These are phyloP conservation scores for Drosophila imparisetae DNA, from an alignment of 2,888 invertebrate species.

Conservation along the genomic window DNA sequence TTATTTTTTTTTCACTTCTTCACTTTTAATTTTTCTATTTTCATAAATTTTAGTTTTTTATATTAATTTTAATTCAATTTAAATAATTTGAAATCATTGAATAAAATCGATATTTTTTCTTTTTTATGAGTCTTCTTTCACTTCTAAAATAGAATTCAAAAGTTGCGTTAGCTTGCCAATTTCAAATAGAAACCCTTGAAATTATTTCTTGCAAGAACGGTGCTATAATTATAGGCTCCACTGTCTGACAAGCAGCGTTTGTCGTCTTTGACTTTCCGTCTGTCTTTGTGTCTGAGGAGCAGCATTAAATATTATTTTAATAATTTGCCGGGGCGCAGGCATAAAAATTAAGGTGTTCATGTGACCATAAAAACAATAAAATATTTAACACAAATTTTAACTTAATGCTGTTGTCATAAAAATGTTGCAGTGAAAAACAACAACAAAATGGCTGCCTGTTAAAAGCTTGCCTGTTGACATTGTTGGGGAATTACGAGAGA, in stretches of 20 bases:
- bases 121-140: neutral
- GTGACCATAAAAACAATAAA: slow-evolving; percentile 77
- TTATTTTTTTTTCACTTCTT: too few species aligned
- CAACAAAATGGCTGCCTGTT: slow-evolving; percentile 46
- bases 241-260: neutral
- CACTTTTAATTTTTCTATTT: too few species aligned
- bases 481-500: neutral
- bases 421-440: slow-evolving; percentile 59
- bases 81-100: neutral
- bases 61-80: too few species aligned
- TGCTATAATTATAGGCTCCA: slow-evolving; percentile 2
- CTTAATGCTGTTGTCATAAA: slow-evolving; percentile 73
- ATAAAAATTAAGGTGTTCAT: slow-evolving; percentile 70
- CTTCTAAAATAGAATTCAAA: neutral
- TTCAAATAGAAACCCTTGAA: neutral
- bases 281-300: neutral
- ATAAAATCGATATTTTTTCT: neutral
- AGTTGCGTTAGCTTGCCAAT: neutral
- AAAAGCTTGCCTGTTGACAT: slow-evolving; percentile 41
- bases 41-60: too few species aligned
- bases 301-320: slow-evolving; percentile 41
- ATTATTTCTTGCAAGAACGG: slow-evolving; percentile 1
- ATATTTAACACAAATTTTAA: slow-evolving; percentile 81
- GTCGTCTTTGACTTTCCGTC: neutral
- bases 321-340: slow-evolving; percentile 43